A percentile compares a stretch with the other conserved stretches of the same genome.
Conservation (phyloP, 2,113 vertebrate species). For the Podocnemis expansa region DNA sequence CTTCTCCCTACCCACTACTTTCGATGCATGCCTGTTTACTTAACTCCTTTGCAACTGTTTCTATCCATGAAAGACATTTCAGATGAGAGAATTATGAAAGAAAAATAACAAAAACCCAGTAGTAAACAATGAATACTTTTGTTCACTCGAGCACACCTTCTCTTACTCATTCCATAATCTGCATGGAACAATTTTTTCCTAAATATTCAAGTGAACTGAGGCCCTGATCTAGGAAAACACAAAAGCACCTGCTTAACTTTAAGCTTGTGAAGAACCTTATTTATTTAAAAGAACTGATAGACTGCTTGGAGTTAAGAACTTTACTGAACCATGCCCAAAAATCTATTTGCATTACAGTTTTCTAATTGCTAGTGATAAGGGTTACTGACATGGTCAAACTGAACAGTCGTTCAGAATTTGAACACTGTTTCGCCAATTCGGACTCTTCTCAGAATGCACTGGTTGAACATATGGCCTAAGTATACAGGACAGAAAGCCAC, state of each 20-base stretch:
- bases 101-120: background rate
- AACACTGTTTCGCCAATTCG: slow-evolving; percentile 39
- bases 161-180: background rate
- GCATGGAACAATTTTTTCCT: background rate
- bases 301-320: slow-evolving; percentile 36
- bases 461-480: slow-evolving; percentile 27
- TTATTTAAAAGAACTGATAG: slow-evolving; percentile 28
- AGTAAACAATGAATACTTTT: background rate
- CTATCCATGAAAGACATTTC: background rate
- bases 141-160: background rate
- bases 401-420: slow-evolving; percentile 28
- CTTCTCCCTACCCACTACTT: background rate
- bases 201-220: slow-evolving; percentile 9
- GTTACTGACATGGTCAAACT: slow-evolving; percentile 19
- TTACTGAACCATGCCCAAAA: slow-evolving; percentile 32
- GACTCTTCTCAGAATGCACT: background rate
- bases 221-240: background rate
- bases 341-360: slow-evolving; percentile 29
- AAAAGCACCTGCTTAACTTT: slow-evolving; percentile 29
- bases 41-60: background rate
- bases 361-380: slow-evolving; percentile 10
- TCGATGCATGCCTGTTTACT: background rate
- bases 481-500: slow-evolving; percentile 54
- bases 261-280: slow-evolving; percentile 25
- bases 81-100: background rate